Evolutionary conservation across 2,797 vertebrate genomes (phyloP).

Genomic region (Poeciliopsis paucimaculata): DNA sequence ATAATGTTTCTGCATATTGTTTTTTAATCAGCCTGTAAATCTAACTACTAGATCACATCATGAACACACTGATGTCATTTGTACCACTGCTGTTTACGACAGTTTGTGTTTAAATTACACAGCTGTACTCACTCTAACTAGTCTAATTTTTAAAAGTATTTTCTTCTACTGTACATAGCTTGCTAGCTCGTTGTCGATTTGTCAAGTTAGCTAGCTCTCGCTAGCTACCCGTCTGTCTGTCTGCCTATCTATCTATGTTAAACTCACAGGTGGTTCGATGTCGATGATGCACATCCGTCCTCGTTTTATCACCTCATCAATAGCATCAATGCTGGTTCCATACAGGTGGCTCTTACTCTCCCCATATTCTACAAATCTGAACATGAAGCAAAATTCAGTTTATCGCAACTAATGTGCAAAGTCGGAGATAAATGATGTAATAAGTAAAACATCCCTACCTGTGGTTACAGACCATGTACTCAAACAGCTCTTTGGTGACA

Average conservation of each 20-base stretch:
- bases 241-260: neutral
- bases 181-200: no score
- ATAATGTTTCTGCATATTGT: neutral
- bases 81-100: neutral
- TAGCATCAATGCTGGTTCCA: constrained; percentile 87
- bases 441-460: constrained; percentile 72
- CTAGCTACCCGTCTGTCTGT: neutral
- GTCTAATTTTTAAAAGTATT: neutral
- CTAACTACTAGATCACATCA: neutral
- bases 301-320: constrained; percentile 81
- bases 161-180: no score
- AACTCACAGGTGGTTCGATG: constrained; percentile 87
- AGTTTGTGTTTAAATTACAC: neutral
- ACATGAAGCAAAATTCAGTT: neutral
- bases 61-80: neutral
- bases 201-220: no score
- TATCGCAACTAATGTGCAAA: neutral
- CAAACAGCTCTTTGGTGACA: constrained; percentile 89
- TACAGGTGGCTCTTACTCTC: constrained; percentile 87
- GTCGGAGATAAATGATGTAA: neutral
- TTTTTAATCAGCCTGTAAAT: neutral
- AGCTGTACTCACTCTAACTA: neutral
- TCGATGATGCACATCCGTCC: constrained; percentile 90
- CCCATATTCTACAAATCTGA: constrained; percentile 91
- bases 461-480: constrained; percentile 89